Base-by-base conservation (phyloP, 2,797 vertebrate genomes). In the Tolypeutes matacus region DNA sequence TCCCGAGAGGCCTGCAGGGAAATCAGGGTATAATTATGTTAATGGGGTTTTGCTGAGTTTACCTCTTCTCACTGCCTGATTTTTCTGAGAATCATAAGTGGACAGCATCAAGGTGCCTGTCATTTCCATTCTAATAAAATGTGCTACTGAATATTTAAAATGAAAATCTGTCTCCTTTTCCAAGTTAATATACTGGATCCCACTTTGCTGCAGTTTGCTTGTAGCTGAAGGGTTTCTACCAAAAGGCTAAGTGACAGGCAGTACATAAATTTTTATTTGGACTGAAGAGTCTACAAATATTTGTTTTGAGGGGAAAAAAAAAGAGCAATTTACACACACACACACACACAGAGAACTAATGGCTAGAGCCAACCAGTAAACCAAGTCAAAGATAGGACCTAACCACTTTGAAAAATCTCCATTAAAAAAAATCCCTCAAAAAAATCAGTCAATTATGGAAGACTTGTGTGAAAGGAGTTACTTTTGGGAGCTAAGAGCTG, bases 11-110 rank as follows among this genome's bases (percentile, higher is more conserved):
- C 92, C 31, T 77, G 91, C 58, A 58, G 95, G 78, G 72, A 97
- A 97, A 97, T 97, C 96, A 97, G 96, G 96, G 84, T 89, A 77
- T 96, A 97, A 97, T 97, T 97, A 97, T 97, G 96, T 95, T 97
- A 97, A 98, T 97, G 8, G 53, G 93, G 95, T 42, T 53, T 81
- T 53, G 9, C 95, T 84, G 58, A 92, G 95, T 97, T 97, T 90
- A 98, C 96, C 87, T 95, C 64, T 5, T 95, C 81, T 97, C 87
- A 77, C 87, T 94, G 95, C 88, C 95, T 97, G 97, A 97, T 97
- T 97, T 97, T 95, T 95, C 95, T 95, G 93, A 95, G 95, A 93
- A 88, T 97, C 94, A 92, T 96, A 95, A 96, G 96, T 96, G 95
- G 91, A 95, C 93, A 96, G 86, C 95, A 93, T 95, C 96, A 96